Conservation (phyloP, 1,140 invertebrate genomes). For the Calliopsis andreniformis region DNA sequence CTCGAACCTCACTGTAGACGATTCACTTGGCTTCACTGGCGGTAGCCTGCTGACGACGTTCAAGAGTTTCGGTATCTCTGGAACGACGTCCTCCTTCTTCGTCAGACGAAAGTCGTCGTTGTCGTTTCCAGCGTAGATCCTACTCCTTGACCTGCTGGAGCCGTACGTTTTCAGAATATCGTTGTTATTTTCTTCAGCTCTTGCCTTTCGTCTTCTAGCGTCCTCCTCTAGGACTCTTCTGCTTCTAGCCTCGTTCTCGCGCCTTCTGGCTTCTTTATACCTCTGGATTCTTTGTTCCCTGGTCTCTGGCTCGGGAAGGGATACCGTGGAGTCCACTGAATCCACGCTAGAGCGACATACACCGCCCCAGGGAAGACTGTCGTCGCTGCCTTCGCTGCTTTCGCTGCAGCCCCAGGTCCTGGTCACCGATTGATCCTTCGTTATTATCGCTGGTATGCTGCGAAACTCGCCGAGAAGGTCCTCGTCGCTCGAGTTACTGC, state of each 20-base stretch:
- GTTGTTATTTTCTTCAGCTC: constrained; percentile 72
- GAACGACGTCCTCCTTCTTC: constrained; percentile 35
- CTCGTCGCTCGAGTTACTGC: constrained; percentile 80
- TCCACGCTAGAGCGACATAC: constrained; percentile 69
- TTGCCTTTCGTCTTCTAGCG: constrained; percentile 68
- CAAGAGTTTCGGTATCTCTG: constrained; percentile 13
- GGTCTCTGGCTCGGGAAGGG: constrained; percentile 70
- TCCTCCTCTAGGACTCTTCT: constrained; percentile 76
- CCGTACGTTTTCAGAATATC: constrained; percentile 54
- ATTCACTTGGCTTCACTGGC: constrained; percentile 59
- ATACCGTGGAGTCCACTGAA: constrained; percentile 65
- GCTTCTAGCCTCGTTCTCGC: constrained; percentile 77
- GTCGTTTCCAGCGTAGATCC: constrained; percentile 50
- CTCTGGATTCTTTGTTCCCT: constrained; percentile 77
- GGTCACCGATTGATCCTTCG: constrained; percentile 53
- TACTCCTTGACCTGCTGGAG: constrained; percentile 44
- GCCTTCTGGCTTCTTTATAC: constrained; percentile 77
- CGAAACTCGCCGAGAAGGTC: constrained; percentile 74
- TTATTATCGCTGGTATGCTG: constrained; percentile 61
- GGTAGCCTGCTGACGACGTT: constrained; percentile 40
- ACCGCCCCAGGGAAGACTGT: constrained; percentile 75
- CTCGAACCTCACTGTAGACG: constrained; percentile 55
- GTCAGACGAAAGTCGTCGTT: constrained; percentile 31
- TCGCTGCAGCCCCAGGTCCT: constrained; percentile 78
- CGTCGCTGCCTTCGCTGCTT: constrained; percentile 80